Evolutionary conservation across 2,888 invertebrate species (phyloP).

Genomic region (Macrosoma leucophasiata): DNA sequence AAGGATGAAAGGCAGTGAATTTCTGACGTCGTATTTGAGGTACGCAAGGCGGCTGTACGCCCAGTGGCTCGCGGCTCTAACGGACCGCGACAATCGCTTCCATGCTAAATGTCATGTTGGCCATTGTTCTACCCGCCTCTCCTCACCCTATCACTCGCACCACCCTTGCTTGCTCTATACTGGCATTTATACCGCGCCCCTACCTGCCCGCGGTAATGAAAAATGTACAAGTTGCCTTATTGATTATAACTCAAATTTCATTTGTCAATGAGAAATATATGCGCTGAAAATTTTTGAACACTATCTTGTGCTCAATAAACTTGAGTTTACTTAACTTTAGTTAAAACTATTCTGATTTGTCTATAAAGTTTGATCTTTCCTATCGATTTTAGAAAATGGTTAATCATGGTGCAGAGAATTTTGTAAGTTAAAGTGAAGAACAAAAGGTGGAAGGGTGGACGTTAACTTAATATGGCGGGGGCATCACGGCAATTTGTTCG

Average conservation of each 20-base stretch:
- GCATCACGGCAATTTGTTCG: conserved; percentile 72
- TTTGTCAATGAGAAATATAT: no score
- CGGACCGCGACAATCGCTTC: conserved; percentile 72
- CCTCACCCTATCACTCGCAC: conserved; percentile 34
- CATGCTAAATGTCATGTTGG: conserved; percentile 75
- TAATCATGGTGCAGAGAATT: conserved; percentile 42
- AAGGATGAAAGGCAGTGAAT: conserved; percentile 27
- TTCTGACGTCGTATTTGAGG: conserved; percentile 48
- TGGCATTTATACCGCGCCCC: conserved; percentile 62
- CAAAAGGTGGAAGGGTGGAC: conserved; percentile 40
- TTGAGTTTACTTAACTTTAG: conserved; percentile 5
- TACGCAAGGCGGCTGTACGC: conserved; percentile 56
- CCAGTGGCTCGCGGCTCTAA: conserved; percentile 57
- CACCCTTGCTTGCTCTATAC: conserved; percentile 50
- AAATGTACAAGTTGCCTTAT: conserved; percentile 50
- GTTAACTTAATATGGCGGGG: conserved; percentile 69
- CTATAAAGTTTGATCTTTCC: conserved; percentile 34
- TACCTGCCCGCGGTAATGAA: conserved; percentile 50
- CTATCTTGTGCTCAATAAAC: conserved; percentile 12
- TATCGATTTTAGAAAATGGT: conserved; percentile 45
- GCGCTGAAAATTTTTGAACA: no score
- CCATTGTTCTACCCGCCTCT: conserved; percentile 60
- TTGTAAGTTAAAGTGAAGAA: conserved; percentile 36
- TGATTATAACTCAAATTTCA: no score
- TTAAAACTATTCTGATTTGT: conserved; percentile 28